These are phyloP conservation scores for Zoanthus solanderi DNA, from an alignment of 92 coral and sea anemone species.

Conservation along the genomic window DNA sequence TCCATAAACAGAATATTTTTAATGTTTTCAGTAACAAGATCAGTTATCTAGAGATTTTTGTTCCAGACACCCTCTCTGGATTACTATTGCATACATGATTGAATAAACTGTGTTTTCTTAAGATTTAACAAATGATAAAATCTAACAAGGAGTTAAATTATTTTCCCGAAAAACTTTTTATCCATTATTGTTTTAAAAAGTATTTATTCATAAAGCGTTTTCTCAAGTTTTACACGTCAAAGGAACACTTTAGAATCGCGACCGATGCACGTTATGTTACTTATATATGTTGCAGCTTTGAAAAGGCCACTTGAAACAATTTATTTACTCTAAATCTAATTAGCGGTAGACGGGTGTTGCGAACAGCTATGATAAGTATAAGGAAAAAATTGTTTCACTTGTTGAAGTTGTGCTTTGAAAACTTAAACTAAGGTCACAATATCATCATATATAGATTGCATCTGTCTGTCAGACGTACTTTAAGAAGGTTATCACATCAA, in stretches of 20 bases:
- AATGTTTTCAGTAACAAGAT: slow-evolving; percentile 21
- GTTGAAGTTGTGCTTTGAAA: neutral
- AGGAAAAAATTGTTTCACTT: neutral
- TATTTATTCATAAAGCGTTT: neutral
- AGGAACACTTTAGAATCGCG: neutral
- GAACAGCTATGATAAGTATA: neutral
- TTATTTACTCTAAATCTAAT: neutral
- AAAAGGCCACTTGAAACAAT: neutral
- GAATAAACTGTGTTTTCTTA: neutral
- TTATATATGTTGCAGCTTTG: neutral
- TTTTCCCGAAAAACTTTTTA: neutral
- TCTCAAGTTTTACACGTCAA: neutral
- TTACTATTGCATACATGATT: neutral
- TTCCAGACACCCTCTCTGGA: neutral
- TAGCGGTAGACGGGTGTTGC: neutral
- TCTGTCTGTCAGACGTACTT: neutral
- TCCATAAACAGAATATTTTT: neutral
- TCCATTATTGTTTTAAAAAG: neutral
- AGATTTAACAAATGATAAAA: neutral
- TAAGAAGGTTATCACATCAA: neutral
- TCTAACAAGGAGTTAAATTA: neutral
- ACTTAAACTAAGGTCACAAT: neutral
- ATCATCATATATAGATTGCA: neutral
- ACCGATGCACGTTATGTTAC: neutral
- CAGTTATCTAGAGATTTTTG: neutral